Base-by-base conservation (phyloP, 2,797 vertebrate genomes). In the Apogon talboti region DNA sequence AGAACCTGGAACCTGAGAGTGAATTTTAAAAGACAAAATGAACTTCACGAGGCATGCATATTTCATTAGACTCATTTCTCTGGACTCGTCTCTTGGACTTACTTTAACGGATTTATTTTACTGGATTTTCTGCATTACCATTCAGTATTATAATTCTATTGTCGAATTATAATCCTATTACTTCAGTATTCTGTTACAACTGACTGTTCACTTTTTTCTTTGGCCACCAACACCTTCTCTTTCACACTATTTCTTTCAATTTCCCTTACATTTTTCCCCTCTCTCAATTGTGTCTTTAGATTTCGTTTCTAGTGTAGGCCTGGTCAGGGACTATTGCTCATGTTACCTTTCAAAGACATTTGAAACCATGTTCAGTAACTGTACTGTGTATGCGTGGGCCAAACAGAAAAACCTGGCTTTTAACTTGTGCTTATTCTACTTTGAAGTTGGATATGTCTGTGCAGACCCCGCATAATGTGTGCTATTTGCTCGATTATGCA, bases 131-230 rank as follows among this genome's bases (percentile, higher is more conserved):
- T 51, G 57, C 45, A 58, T 66, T 79, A 66, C 14, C 50, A 45
- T 41, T 60, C n/a, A 47, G 74, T 72, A 2, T 55, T 49, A 49
- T 69, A 76, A 71, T 81, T 68, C 60, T 37, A 30, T 59, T 79
- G 42, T 56, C 66, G 10, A 71, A 56, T 63, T 73, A 43, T 64
- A 78, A 82, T 80, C 66, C 71, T 19, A 66, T 66, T 71, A 40
- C 55, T 28, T 69, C 54, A 61, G 24, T 49, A 66, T 73, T 73
- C 47, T 70, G 55, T 45, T 60, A 51, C 55, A 76, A 67, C 28
- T 73, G 70, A 67, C 18, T 30, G 16, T 70, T 74, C 45, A 53
- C 57, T 35, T 69, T 53, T 57, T 18, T 16, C 49, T 38, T 44
- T 64, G n/a, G 19, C 43, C 48, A 77, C 52, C 15, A 44, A 30